Conservation (phyloP, 1,140 invertebrate genomes). For the Leucophenga varia region DNA sequence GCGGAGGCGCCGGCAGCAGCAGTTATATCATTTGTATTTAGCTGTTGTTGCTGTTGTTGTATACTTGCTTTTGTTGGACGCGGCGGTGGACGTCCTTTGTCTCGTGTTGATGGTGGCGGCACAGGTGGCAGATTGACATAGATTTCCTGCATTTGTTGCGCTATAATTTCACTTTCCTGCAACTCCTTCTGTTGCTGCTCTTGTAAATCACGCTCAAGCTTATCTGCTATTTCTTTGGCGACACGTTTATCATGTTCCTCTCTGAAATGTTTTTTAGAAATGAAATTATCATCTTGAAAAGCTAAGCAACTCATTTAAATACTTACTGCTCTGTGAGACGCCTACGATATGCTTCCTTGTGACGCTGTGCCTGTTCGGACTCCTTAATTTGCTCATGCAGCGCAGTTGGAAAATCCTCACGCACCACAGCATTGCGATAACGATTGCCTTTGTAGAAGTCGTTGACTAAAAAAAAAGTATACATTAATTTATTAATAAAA, state of each 20-base stretch:
- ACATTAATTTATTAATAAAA: conserved; percentile 7
- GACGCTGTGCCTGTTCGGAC: conserved; percentile 64
- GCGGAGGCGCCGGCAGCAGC: conserved; percentile 40
- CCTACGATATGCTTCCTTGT: conserved; percentile 62
- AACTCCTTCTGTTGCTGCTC: conserved; percentile 59
- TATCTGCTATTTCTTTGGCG: conserved; percentile 66
- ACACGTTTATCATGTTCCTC: conserved; percentile 71
- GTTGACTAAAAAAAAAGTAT: conserved; percentile 61
- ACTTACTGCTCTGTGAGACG: conserved; percentile 46
- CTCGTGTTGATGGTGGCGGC: conserved; percentile 39
- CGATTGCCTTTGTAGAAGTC: conserved; percentile 85
- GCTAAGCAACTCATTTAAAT: conserved; percentile 1
- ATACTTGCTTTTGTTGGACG: conserved; percentile 53
- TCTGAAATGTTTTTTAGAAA: conserved; percentile 57
- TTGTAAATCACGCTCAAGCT: conserved; percentile 64
- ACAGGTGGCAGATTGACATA: conserved; percentile 52
- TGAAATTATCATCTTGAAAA: background rate
- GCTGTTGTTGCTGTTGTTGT: conserved; percentile 30
- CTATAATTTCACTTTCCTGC: conserved; percentile 59
- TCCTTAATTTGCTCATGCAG: conserved; percentile 79
- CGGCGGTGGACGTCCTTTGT: conserved; percentile 40
- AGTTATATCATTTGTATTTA: conserved; percentile 22
- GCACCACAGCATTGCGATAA: conserved; percentile 80
- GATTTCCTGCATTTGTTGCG: conserved; percentile 56
- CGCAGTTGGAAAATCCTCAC: conserved; percentile 85